Base-by-base conservation (phyloP, 1,140 invertebrate genomes). In the Drosophila mauritiana region DNA sequence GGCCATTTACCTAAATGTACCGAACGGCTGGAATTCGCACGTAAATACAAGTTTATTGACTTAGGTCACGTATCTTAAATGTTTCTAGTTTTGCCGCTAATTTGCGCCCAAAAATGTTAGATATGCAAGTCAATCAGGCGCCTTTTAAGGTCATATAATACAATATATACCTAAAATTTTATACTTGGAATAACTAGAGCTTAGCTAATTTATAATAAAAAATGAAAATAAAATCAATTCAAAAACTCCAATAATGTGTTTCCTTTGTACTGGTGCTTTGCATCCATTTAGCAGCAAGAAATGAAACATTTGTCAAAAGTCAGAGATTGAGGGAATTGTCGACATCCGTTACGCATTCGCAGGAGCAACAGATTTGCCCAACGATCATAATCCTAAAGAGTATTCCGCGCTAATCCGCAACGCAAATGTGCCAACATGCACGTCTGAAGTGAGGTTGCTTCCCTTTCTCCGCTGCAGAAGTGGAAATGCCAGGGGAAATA, bases 301-400 rank as follows among this genome's bases (percentile, higher is more conserved):
- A 73, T 82, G 78, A 64, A 39, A 89, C 80, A 88, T 88, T 88
- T 88, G 84, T 89, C 84, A 84, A 80, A 69, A 83, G 76, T 73
- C 63, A 67, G 31, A 25, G 17, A 69, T 70, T 56, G 64, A 56
- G 39, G 39, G 27, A 82, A 62, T 56, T 39, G 62, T 54, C 72
- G 54, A 36, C 70, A 75, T 83, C 62, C 81, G 77, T 52, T 51
- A 80, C 73, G 78, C 73, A 45, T 27, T 55, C 45, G 67, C 84
- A 89, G 84, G 90, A 90, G 91, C 91, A 92, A 92, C 91, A 92
- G 90, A 92, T 91, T 92, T 91, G 76, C 90, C 81, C 72, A 92
- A 92, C 89, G 91, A 89, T 90, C 89, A 75, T 91, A 91, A 92
- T 92, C 91, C 91, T 63, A 81, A 84, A 90, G 75, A 88, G 80